Evolutionary conservation across 1,140 invertebrate genomes (phyloP), one percentile per base, ranked within the genome.

Genomic region (Doryteuthis pealeii): DNA sequence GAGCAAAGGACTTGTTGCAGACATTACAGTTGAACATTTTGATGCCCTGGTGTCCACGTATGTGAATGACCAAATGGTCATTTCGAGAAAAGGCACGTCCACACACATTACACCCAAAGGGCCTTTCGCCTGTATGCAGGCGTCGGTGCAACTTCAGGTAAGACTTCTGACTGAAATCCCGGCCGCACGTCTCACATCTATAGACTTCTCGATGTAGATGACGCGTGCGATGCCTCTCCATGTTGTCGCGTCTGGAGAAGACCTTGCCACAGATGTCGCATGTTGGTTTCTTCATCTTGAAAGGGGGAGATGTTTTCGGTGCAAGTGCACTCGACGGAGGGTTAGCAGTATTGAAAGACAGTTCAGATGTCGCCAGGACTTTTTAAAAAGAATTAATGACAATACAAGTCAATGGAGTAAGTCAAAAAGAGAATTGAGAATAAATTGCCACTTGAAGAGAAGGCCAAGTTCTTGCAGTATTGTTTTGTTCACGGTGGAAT

Each of bases 1-100:
- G 97, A 43, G 96, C 99, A 89, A 99, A 99, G 90, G 97, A 96
- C 85, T 95, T 92, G 89, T 97, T 95, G 89, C 96, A 98, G 87
- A 97, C 97, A 89, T 97, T 95, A 89, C 96, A 98, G 28, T 71
- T 75, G 74, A 81, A 84, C 1, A 81, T 82, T 45, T 79, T 76
- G 62, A 80, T 79, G 30, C 78, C 81, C 22, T 78, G 82, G 71
- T 84, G 81, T 22, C 75, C 40, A 14, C 69, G 18, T 2, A 31
- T 26, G 35, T 79, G 67, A 28, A 68, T 45, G 0, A 33, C 35
- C 30, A 78, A 62, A 28, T 74, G 30, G n/a, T 49, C 69, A 54
- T 45, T 72, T n/a, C 45, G 32, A 28, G 58, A 15, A 43, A 76
- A 80, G 4, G n/a, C n/a, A 22, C 91, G 92, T 6, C 90, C 87